Percentiles rank a stretch among this genome's conserved stretches.
Conservation (phyloP, 2,113 vertebrate genomes). For the Hippocampus guttulatus region DNA sequence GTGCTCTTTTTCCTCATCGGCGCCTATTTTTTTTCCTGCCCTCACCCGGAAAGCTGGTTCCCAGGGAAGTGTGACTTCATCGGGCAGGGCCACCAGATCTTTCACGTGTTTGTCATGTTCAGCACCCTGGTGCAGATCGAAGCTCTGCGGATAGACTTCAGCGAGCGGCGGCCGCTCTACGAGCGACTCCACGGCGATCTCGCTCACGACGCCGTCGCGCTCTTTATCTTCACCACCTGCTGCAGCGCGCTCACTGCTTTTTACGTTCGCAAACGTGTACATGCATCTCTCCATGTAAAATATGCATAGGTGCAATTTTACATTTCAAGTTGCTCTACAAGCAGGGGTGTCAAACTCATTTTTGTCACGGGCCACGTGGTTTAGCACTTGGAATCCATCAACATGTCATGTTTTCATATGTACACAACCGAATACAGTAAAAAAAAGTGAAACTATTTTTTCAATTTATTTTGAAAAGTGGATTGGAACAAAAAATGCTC, state of each 20-base stretch:
- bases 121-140: conserved; percentile 91
- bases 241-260: conserved; percentile 83
- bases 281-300: conserved; percentile 73
- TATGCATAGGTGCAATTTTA: conserved; percentile 59
- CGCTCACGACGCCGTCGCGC: conserved; percentile 77
- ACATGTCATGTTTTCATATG: too few species aligned
- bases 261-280: conserved; percentile 79
- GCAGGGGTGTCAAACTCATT: too few species aligned
- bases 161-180: conserved; percentile 77
- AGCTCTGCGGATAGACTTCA: conserved; percentile 84
- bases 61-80: conserved; percentile 86
- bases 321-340: conserved; percentile 28
- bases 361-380: too few species aligned
- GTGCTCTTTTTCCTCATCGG: conserved; percentile 86
- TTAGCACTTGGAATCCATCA: too few species aligned
- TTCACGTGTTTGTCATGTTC: conserved; percentile 85
- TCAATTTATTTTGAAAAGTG: too few species aligned
- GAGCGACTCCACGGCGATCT: conserved; percentile 77
- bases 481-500: too few species aligned
- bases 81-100: conserved; percentile 93
- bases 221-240: conserved; percentile 81
- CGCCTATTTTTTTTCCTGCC: conserved; percentile 88
- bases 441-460: too few species aligned
- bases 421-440: too few species aligned
- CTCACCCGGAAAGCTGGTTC: conserved; percentile 88